Percentiles rank a stretch among this genome's conserved stretches.
These are phyloP conservation scores for Panonychus citri DNA, from an alignment of 1,140 invertebrate species.

Conservation along the genomic window DNA sequence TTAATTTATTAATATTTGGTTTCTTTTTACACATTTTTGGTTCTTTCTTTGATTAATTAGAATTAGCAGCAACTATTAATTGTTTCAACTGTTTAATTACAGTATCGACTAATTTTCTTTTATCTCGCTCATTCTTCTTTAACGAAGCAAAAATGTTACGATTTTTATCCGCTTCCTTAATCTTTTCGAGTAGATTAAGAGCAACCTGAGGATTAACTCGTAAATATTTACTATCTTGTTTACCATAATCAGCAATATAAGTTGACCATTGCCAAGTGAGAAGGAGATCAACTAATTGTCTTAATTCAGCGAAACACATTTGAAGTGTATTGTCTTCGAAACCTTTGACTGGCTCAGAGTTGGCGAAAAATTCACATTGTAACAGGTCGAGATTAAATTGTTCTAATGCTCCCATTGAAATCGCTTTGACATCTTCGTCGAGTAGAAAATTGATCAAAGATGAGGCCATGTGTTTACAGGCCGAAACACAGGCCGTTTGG, in stretches of 20 bases:
- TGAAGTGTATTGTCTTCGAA: conserved; percentile 58
- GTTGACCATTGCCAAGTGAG: conserved; percentile 90
- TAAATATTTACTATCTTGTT: conserved; percentile 73
- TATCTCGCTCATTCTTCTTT: conserved; percentile 82
- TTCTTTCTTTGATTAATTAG: too few species aligned
- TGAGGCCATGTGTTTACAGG: conserved; percentile 70
- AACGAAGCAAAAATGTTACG: conserved; percentile 80
- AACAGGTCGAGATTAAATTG: conserved; percentile 92
- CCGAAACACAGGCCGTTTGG: conserved; percentile 64
- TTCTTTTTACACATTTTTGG: too few species aligned
- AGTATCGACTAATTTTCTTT: conserved; percentile 83
- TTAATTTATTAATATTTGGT: too few species aligned
- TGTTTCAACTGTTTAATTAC: conserved; percentile 78
- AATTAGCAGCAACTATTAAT: conserved; percentile 29
- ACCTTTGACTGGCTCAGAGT: conserved; percentile 62
- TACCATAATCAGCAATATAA: conserved; percentile 87
- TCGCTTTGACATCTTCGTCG: conserved; percentile 66
- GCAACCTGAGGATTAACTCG: conserved; percentile 71
- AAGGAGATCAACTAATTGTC: conserved; percentile 65
- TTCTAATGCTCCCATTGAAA: conserved; percentile 77
- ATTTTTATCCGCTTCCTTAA: conserved; percentile 73
- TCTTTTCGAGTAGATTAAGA: conserved; percentile 80
- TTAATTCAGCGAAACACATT: conserved; percentile 66
- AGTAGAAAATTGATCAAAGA: conserved; percentile 45
- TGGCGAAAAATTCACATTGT: conserved; percentile 92